Conservation (phyloP, 1,140 invertebrate species). For the Cotesia glomerata region DNA sequence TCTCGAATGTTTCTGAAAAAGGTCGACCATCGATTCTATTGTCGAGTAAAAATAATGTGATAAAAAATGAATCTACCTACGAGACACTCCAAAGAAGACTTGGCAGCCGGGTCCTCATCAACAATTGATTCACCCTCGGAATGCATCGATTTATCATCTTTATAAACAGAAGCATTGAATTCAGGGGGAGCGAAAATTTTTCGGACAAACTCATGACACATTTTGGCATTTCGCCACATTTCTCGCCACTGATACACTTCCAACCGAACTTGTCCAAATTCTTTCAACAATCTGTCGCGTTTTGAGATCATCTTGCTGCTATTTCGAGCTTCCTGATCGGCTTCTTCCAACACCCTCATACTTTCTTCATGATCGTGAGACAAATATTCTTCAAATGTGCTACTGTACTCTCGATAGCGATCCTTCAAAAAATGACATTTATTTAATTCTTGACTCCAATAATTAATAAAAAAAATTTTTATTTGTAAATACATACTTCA, state of each 20-base stretch:
- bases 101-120: slow-evolving; percentile 11
- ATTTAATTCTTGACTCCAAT: neutral
- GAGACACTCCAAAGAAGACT: slow-evolving; percentile 54
- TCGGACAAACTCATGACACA: slow-evolving; percentile 71
- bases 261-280: slow-evolving; percentile 62
- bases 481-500: slow-evolving; percentile 45
- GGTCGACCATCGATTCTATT: neutral
- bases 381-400: slow-evolving; percentile 70
- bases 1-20: slow-evolving; percentile 55
- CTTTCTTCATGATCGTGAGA: slow-evolving; percentile 68
- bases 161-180: neutral
- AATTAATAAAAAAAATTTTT: neutral
- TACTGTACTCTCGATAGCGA: slow-evolving; percentile 63
- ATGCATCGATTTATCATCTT: neutral
- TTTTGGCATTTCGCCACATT: slow-evolving; percentile 67
- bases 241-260: slow-evolving; percentile 70
- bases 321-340: slow-evolving; percentile 60
- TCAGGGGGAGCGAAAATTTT: slow-evolving; percentile 62
- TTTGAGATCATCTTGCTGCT: slow-evolving; percentile 62
- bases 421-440: slow-evolving; percentile 16
- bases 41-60: neutral
- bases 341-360: slow-evolving; percentile 64
- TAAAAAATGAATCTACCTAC: slow-evolving; percentile 52
- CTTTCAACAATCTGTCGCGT: slow-evolving; percentile 42
- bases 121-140: slow-evolving; percentile 26